phyloP scores from a whole-genome alignment of 2,797 vertebrate species.

The Sylvia borin region DNA sequence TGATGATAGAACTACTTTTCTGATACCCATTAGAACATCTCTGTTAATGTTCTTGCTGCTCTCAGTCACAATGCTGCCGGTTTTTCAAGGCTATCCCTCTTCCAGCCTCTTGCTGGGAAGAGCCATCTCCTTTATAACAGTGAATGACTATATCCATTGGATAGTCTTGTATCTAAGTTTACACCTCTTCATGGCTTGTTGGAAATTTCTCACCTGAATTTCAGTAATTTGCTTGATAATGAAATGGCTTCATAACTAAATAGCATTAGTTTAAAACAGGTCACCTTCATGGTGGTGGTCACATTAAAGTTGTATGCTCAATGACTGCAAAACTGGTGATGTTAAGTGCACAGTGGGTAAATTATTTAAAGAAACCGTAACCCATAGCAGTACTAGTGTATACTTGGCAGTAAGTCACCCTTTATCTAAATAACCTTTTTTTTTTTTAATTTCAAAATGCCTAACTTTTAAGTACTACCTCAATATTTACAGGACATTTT shows the following conservation, averaged over 20 bases:
- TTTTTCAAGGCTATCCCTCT: neutral
- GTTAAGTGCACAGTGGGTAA: neutral
- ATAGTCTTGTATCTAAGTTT: neutral
- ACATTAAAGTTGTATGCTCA: fast-evolving
- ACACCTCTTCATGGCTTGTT: neutral
- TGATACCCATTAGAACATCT: neutral
- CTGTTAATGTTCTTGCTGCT: neutral
- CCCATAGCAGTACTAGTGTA: neutral
- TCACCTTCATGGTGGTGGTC: neutral
- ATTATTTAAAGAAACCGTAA: neutral
- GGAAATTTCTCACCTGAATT: neutral
- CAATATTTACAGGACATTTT: neutral
- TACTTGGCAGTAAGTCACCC: neutral
- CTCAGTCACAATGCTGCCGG: neutral
- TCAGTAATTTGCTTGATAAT: neutral
- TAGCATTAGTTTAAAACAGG: neutral
- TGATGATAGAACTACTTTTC: neutral
- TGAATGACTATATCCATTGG: neutral
- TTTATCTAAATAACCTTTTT: neutral
- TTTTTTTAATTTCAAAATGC: neutral
- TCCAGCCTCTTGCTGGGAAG: neutral
- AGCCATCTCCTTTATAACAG: neutral
- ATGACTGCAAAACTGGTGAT: neutral
- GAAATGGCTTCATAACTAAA: neutral
- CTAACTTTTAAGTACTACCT: neutral